Evolutionary conservation across 2,888 invertebrate species (phyloP).

Genomic region (Ernsta delagoae): DNA sequence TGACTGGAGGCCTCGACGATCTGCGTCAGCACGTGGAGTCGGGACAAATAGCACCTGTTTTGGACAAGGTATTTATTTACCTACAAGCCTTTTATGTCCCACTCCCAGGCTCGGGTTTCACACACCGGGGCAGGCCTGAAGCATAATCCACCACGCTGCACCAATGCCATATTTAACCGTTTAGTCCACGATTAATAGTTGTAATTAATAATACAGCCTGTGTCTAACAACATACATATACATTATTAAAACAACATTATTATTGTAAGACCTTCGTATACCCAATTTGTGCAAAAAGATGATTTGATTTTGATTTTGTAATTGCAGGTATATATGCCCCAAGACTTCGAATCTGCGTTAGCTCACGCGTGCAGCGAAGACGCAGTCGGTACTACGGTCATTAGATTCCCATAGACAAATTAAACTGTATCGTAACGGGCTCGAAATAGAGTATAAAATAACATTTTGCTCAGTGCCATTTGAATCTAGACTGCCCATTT

Average conservation of each 20-base stretch:
- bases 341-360: constrained; percentile 75
- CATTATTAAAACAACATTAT: too few relatives aligned
- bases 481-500: too few relatives aligned
- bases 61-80: constrained; percentile 66
- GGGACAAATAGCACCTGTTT: constrained; percentile 62
- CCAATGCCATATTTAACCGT: too few relatives aligned
- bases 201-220: too few relatives aligned
- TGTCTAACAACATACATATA: too few relatives aligned
- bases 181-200: too few relatives aligned
- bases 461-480: background rate
- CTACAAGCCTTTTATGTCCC: too few relatives aligned
- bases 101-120: too few relatives aligned
- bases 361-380: constrained; percentile 79
- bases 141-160: too few relatives aligned
- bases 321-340: constrained; percentile 70
- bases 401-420: constrained; percentile 67
- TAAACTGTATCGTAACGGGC: constrained; percentile 3
- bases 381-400: constrained; percentile 74
- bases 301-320: background rate
- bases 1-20: constrained; percentile 57
- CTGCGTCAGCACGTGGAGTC: constrained; percentile 65
- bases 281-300: too few relatives aligned
- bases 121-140: too few relatives aligned
- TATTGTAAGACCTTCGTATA: too few relatives aligned
- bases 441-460: background rate